phyloP scores from a whole-genome alignment of 2,888 invertebrate species.

The Cantharis rufa region DNA sequence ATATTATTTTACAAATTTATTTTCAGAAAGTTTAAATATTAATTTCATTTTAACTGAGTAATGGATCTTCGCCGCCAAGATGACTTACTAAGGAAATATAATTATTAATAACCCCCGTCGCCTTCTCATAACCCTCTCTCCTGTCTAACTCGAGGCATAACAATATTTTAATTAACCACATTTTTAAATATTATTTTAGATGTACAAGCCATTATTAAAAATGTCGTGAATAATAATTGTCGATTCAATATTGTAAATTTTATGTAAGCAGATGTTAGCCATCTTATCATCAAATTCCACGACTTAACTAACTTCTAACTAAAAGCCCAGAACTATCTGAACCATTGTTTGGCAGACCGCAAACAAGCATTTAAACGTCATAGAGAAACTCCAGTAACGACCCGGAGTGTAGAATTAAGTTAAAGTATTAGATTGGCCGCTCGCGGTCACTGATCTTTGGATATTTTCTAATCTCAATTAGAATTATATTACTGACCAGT shows the following conservation, averaged over 20 bases:
- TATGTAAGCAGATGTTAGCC: slow-evolving; percentile 26
- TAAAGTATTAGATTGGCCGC: slow-evolving; percentile 44
- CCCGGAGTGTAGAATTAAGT: slow-evolving; percentile 40
- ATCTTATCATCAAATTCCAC: slow-evolving; percentile 30
- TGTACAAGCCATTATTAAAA: background rate
- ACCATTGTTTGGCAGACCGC: slow-evolving; percentile 35
- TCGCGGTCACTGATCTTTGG: slow-evolving; percentile 44
- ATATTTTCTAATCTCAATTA: slow-evolving; percentile 37
- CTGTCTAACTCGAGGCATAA: background rate
- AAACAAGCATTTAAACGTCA: slow-evolving; percentile 43
- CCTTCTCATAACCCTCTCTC: too few species aligned
- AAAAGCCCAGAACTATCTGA: slow-evolving; percentile 26
- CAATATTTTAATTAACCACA: background rate
- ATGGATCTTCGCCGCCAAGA: background rate
- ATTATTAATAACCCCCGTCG: too few species aligned
- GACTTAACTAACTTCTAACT: slow-evolving; percentile 30
- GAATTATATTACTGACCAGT: background rate
- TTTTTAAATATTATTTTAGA: background rate
- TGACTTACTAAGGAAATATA: too few species aligned
- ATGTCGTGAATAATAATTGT: background rate
- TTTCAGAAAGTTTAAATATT: background rate
- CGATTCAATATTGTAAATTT: slow-evolving; percentile 11
- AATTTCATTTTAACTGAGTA: background rate
- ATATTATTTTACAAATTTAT: background rate
- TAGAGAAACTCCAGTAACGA: slow-evolving; percentile 36